Percentiles rank a stretch among this genome's conserved stretches.
phyloP scores from a whole-genome alignment of 2,888 invertebrate species.

The Megalurothrips usitatus region DNA sequence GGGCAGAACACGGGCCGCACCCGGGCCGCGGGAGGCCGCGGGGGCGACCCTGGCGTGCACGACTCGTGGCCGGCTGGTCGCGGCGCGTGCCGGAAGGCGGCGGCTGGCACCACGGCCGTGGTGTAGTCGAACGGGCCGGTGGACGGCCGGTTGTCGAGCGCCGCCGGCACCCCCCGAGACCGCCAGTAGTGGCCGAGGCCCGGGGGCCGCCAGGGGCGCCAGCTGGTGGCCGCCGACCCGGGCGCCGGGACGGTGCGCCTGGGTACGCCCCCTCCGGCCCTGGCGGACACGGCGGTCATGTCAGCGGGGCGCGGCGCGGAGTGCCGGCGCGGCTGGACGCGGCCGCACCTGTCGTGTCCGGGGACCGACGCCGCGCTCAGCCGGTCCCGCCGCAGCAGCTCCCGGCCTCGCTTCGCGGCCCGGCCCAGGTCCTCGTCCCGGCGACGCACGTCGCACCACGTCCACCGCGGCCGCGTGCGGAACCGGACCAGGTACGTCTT shows the following conservation, averaged over 20 bases:
- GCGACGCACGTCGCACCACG: constrained; percentile 29
- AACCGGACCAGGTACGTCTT: not conserved
- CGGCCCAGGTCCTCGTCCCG: constrained; percentile 32
- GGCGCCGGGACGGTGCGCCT: constrained; percentile 24
- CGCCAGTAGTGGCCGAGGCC: constrained; percentile 26
- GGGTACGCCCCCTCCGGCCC: constrained; percentile 34
- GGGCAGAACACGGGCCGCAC: not conserved
- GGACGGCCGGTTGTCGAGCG: constrained; percentile 27
- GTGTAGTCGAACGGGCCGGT: constrained; percentile 27
- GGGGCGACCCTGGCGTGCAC: not conserved
- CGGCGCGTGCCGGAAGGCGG: constrained; percentile 35
- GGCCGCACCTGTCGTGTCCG: constrained; percentile 37
- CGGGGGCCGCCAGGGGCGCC: constrained; percentile 21
- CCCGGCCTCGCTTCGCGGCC: constrained; percentile 5
- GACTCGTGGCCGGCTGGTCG: not conserved
- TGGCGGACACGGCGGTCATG: constrained; percentile 38
- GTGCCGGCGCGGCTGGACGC: too few relatives aligned
- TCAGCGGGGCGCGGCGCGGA: constrained; percentile 37
- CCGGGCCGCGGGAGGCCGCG: not conserved
- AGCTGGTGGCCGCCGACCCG: constrained; percentile 31
- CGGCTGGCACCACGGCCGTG: constrained; percentile 29
- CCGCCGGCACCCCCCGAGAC: constrained; percentile 29
- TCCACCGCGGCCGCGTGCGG: constrained; percentile 20
- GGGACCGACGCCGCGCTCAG: not conserved
- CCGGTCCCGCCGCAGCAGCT: constrained; percentile 28